phyloP scores from a whole-genome alignment of 2,888 invertebrate species.

The Eueremaeus valkanovi region DNA sequence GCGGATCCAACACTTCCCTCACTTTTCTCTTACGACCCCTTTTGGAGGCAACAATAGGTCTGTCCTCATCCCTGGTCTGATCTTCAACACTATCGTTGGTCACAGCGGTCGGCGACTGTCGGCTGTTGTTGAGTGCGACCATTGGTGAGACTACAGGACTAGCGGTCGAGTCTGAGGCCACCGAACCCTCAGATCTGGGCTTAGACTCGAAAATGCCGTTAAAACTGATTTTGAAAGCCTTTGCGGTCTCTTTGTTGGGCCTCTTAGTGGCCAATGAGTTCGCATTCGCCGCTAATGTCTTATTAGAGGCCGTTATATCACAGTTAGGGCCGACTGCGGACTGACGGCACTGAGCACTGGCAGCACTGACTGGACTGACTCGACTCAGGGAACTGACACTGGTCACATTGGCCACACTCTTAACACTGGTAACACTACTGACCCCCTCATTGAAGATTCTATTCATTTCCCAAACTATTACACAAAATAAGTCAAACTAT shows the following conservation, averaged over 20 bases:
- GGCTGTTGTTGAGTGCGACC: conserved; percentile 4
- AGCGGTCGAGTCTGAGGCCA: neutral
- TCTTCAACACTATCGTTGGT: neutral
- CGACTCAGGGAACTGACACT: neutral
- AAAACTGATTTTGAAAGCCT: conserved; percentile 19
- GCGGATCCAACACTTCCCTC: conserved; percentile 29
- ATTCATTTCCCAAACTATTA: neutral
- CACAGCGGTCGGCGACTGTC: neutral
- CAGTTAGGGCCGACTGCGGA: too few relatives aligned
- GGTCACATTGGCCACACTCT: too few relatives aligned
- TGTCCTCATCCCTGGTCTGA: neutral
- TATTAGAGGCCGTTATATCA: conserved; percentile 46
- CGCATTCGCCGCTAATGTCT: too few relatives aligned
- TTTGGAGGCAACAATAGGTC: neutral
- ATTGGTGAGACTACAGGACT: conserved; percentile 25
- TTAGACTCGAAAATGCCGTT: conserved; percentile 23
- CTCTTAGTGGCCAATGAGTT: conserved; percentile 56
- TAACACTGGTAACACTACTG: too few relatives aligned
- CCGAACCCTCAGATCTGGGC: conserved; percentile 5
- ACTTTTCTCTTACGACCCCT: conserved; percentile 32
- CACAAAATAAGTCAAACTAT: too few relatives aligned
- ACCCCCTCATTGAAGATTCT: neutral
- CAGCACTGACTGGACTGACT: conserved; percentile 18
- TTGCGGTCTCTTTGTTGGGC: conserved; percentile 55
- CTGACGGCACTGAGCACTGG: conserved; percentile 1